Conservation (phyloP, 2,113 vertebrate species). For the Cololabis saira region DNA sequence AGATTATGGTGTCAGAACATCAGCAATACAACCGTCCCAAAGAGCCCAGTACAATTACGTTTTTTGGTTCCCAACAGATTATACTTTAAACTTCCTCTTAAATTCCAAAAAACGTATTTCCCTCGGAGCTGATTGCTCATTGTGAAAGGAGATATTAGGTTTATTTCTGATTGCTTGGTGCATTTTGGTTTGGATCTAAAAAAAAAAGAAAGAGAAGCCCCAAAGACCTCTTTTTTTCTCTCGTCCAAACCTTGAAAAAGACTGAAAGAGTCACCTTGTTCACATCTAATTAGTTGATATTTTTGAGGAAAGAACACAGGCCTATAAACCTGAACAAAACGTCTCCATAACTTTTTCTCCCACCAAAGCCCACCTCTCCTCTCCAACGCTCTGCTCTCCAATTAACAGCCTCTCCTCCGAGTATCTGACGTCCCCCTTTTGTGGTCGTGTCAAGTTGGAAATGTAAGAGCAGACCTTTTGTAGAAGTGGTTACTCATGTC, state of each 20-base stretch:
- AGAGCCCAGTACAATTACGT: too few relatives aligned
- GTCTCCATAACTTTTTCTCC: neutral
- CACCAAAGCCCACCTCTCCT: slow-evolving; percentile 8
- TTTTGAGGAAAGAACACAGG: neutral
- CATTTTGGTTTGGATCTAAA: neutral
- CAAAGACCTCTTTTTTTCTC: neutral
- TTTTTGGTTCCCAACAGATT: too few relatives aligned
- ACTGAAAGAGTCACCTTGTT: neutral
- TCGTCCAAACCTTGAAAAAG: neutral
- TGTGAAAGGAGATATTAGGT: neutral
- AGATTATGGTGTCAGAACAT: too few relatives aligned
- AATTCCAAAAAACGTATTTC: too few relatives aligned
- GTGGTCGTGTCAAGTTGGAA: slow-evolving; percentile 30
- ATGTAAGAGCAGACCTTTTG: slow-evolving; percentile 55
- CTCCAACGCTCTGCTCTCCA: slow-evolving; percentile 49
- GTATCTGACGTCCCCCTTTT: slow-evolving; percentile 30
- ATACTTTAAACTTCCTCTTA: too few relatives aligned
- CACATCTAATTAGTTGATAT: slow-evolving; percentile 9
- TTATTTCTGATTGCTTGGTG: neutral
- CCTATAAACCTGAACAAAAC: slow-evolving; percentile 18
- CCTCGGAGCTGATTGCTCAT: too few relatives aligned
- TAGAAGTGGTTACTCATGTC: slow-evolving; percentile 45
- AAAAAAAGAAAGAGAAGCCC: too few relatives aligned
- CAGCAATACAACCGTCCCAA: too few relatives aligned
- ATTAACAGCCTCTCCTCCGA: slow-evolving; percentile 43